phyloP scores from a whole-genome alignment of 2,113 vertebrate species.

The Pelecanus crispus region DNA sequence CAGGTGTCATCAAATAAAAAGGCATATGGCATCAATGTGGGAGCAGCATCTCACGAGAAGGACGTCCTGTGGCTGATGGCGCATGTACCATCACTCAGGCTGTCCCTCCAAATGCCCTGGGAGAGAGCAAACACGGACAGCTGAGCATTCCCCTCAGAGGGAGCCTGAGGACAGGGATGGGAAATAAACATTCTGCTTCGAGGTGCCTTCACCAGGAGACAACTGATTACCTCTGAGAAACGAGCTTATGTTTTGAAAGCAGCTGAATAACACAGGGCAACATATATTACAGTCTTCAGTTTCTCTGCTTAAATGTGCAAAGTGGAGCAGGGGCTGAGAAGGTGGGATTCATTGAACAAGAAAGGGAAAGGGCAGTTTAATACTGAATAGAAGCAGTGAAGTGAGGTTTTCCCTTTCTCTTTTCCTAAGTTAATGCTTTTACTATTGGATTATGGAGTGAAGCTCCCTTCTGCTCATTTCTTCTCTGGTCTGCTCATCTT shows the following conservation, averaged over 20 bases:
- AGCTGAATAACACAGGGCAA: background rate
- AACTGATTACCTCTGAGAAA: background rate
- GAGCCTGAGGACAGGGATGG: background rate
- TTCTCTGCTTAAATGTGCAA: background rate
- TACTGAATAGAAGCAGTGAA: background rate
- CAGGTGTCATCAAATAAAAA: conserved; percentile 56
- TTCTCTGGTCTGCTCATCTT: background rate
- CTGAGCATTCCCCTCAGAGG: background rate
- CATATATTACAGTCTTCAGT: background rate
- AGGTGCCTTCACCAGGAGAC: background rate
- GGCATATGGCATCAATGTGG: conserved; percentile 40
- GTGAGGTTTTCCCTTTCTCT: background rate
- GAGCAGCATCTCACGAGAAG: background rate
- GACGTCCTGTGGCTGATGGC: conserved; percentile 29
- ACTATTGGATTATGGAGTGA: background rate
- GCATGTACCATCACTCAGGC: background rate
- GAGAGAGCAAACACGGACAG: background rate
- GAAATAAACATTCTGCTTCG: background rate
- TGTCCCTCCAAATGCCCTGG: background rate
- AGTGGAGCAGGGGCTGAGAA: background rate
- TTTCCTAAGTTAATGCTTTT: background rate
- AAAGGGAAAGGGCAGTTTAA: background rate
- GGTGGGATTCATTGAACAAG: background rate
- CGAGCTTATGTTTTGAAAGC: background rate
- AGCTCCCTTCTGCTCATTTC: background rate